Percentiles rank a stretch among this genome's conserved stretches.
phyloP scores from a whole-genome alignment of 2,797 vertebrate genomes.

The Molossus alvarezi region DNA sequence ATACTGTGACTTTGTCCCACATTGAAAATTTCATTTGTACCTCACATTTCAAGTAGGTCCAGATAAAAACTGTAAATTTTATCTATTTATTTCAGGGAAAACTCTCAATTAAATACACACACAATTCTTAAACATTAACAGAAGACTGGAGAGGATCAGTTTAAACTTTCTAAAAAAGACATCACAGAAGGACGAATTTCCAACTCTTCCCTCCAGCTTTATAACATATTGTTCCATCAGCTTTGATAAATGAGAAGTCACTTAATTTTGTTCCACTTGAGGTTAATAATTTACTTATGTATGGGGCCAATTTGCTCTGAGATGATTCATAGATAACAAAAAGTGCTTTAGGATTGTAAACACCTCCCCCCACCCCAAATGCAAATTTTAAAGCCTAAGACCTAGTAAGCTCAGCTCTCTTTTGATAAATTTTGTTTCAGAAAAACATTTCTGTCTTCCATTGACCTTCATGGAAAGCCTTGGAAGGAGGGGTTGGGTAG shows the following conservation, averaged over 20 bases:
- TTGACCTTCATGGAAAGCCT: background rate
- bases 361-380: background rate
- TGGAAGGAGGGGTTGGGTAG: background rate
- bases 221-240: background rate
- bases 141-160: background rate
- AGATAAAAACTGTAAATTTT: background rate
- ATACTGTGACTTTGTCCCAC: background rate
- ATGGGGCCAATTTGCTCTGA: background rate
- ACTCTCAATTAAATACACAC: background rate
- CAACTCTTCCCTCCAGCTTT: slow-evolving; percentile 10
- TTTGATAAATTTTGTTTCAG: slow-evolving; percentile 53
- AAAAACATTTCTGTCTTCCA: background rate
- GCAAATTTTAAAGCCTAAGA: background rate
- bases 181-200: background rate
- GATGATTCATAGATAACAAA: background rate
- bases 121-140: background rate
- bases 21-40: slow-evolving; percentile 57
- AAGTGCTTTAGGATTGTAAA: slow-evolving; percentile 47
- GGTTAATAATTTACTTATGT: slow-evolving; percentile 72
- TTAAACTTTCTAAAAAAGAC: slow-evolving; percentile 49
- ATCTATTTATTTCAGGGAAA: background rate
- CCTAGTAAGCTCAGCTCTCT: background rate
- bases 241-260: slow-evolving; percentile 26
- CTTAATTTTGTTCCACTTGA: slow-evolving; percentile 36
- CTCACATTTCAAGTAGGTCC: background rate